Evolutionary conservation across 2,113 vertebrate genomes (phyloP).

Genomic region (Dendrocopos noguchii): DNA sequence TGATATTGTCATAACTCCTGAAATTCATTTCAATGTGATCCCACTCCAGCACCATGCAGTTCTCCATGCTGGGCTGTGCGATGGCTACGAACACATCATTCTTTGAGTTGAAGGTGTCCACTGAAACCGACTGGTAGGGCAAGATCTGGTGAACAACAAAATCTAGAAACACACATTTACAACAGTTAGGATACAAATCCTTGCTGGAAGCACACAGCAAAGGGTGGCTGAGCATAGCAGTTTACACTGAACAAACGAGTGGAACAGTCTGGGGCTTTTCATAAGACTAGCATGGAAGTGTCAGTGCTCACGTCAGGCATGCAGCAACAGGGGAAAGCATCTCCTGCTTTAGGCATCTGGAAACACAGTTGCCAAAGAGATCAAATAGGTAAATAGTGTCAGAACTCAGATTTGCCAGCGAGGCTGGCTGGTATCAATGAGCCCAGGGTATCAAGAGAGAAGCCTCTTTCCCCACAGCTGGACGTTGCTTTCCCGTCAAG

Average conservation of each 20-base stretch:
- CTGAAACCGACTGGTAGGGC: slow-evolving; percentile 90
- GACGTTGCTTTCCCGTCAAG: slow-evolving; percentile 3
- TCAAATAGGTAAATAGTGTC: background rate
- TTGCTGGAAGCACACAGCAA: background rate
- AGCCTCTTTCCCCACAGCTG: slow-evolving; percentile 33
- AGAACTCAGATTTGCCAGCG: background rate
- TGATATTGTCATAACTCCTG: slow-evolving; percentile 97
- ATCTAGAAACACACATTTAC: slow-evolving; percentile 79
- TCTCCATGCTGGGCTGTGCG: slow-evolving; percentile 93
- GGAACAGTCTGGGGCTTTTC: background rate
- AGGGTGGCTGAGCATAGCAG: background rate
- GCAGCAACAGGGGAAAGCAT: background rate
- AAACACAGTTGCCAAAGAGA: background rate
- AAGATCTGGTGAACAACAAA: slow-evolving; percentile 93
- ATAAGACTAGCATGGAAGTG: background rate
- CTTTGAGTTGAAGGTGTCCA: slow-evolving; percentile 94
- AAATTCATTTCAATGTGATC: slow-evolving; percentile 99
- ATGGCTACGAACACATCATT: slow-evolving; percentile 96
- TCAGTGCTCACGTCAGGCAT: background rate
- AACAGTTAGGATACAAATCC: slow-evolving; percentile 10
- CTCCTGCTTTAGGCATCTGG: background rate
- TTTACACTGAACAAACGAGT: background rate
- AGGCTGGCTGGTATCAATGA: background rate
- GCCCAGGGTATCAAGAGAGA: background rate
- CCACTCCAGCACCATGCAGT: slow-evolving; percentile 97